Conservation (phyloP, 1,140 invertebrate species). For the Araneus ventricosus region DNA sequence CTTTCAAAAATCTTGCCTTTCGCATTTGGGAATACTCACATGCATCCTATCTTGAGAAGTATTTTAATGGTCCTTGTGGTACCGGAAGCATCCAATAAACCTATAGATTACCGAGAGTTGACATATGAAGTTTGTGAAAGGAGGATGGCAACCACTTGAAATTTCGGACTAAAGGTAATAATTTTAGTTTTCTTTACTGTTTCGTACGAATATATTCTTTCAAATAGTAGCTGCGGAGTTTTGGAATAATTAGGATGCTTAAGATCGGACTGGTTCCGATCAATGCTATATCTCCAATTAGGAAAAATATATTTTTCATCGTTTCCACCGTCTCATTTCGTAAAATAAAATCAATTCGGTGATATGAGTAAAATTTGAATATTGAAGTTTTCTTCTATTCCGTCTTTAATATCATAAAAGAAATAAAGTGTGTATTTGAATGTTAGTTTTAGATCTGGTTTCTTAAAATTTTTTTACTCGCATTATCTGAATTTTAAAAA, state of each 20-base stretch:
- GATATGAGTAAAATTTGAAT: too few species aligned
- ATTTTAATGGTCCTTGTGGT: constrained; percentile 14
- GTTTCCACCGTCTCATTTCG: too few species aligned
- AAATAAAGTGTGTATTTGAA: too few species aligned
- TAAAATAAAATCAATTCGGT: too few species aligned
- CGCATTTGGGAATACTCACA: neutral
- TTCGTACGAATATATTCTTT: neutral
- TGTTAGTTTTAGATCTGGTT: too few species aligned
- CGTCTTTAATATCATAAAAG: too few species aligned
- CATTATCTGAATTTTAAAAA: too few species aligned
- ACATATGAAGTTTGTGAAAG: neutral
- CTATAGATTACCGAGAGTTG: neutral
- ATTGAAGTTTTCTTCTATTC: too few species aligned
- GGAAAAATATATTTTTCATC: too few species aligned
- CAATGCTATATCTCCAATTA: neutral
- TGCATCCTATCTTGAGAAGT: neutral
- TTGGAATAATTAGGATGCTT: neutral
- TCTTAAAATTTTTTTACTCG: too few species aligned
- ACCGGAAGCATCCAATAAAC: neutral
- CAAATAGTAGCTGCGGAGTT: neutral
- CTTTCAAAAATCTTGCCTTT: neutral
- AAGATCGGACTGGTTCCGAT: neutral
- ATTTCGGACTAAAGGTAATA: neutral
- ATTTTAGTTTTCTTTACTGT: neutral
- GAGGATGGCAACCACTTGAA: neutral